Evolutionary conservation across 2,888 invertebrate species (phyloP).

Genomic region (Watsonalla binaria): DNA sequence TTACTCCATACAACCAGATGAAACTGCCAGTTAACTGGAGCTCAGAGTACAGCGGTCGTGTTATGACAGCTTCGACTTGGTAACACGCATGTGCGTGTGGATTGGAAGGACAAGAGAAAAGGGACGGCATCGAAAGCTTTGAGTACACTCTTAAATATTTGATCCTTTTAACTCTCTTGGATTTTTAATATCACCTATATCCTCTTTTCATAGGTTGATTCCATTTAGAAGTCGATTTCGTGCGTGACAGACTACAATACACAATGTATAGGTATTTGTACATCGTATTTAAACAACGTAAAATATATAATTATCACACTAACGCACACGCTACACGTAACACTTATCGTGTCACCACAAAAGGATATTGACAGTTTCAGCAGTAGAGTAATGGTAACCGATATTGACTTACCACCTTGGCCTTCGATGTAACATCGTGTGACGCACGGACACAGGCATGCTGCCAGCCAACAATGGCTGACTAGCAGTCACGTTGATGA

Average conservation of each 20-base stretch:
- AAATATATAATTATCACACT: too few relatives aligned
- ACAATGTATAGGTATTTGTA: neutral
- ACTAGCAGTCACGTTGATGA: constrained; percentile 6
- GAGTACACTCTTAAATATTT: constrained; percentile 5
- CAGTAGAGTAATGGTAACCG: constrained; percentile 10
- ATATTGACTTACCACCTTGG: constrained; percentile 9
- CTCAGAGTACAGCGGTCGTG: constrained; percentile 22
- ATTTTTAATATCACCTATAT: constrained; percentile 3
- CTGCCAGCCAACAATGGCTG: constrained; percentile 17
- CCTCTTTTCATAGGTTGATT: too few relatives aligned
- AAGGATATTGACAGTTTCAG: constrained; percentile 1
- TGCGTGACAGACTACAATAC: neutral
- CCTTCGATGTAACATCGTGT: constrained; percentile 17
- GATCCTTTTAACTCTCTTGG: constrained; percentile 8
- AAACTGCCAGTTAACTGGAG: constrained; percentile 4
- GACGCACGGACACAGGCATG: constrained; percentile 20
- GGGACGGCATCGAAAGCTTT: constrained; percentile 19
- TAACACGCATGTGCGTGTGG: constrained; percentile 29
- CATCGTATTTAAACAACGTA: too few relatives aligned
- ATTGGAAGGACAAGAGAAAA: constrained; percentile 20
- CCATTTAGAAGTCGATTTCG: too few relatives aligned
- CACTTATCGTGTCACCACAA: neutral
- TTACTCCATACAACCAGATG: neutral
- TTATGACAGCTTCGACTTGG: constrained; percentile 11
- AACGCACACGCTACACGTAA: too few relatives aligned